Conservation (phyloP, 2,113 vertebrate genomes). For the Petroica traversi region DNA sequence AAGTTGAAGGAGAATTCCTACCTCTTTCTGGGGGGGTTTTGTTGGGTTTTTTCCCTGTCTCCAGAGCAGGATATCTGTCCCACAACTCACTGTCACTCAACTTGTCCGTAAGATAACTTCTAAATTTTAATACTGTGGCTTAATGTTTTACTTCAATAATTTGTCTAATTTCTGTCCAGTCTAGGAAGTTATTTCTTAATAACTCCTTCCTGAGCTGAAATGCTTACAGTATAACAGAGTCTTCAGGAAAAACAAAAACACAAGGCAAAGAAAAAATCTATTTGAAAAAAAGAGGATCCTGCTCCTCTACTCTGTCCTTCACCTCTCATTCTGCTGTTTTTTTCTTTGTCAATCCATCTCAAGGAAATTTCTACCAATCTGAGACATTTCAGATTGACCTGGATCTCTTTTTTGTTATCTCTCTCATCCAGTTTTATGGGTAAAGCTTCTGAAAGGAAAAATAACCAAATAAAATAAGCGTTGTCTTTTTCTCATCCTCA, state of each 20-base stretch:
- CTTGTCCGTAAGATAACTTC: not conserved
- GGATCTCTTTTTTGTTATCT: not conserved
- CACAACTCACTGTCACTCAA: not conserved
- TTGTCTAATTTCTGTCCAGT: not conserved
- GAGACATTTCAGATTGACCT: not conserved
- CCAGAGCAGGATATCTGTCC: not conserved
- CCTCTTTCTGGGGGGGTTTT: not conserved
- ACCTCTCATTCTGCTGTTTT: not conserved
- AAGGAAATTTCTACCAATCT: not conserved
- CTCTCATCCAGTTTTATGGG: not conserved
- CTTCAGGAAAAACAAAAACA: not conserved
- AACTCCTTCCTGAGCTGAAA: not conserved
- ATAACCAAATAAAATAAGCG: not conserved
- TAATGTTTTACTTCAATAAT: not conserved
- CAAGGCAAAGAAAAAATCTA: not conserved
- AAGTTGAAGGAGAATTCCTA: not conserved
- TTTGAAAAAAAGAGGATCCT: not conserved
- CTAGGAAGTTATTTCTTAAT: not conserved
- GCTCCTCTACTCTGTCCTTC: not conserved
- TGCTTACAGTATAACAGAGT: not conserved
- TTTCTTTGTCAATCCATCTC: not conserved
- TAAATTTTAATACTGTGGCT: not conserved
- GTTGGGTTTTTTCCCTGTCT: rapidly evolving
- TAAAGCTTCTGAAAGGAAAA: not conserved
- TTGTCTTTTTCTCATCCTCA: not conserved